Base-by-base conservation (phyloP, 2,113 vertebrate species). In the Rhinolophus sinicus region DNA sequence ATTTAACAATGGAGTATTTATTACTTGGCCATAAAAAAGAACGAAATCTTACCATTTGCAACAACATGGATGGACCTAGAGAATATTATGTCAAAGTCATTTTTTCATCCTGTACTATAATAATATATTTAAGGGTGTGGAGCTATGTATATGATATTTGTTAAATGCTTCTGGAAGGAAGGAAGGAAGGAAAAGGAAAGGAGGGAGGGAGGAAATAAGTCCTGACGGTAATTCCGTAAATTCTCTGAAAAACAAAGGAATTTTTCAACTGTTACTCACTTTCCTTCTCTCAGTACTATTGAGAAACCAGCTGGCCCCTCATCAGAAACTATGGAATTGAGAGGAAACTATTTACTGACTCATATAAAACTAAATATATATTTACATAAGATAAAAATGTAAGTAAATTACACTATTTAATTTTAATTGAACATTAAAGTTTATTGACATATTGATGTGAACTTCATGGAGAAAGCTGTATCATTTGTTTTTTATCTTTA, bases 361-460 rank as follows among this genome's bases (percentile, higher is more conserved):
- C 30, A 65, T 16, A 91, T n/a, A 38, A 86, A 73, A 78, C 22
- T 72, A 14, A 86, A 60, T 8, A 62, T 28, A 26, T 26, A 19
- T 54, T 19, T 78, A 67, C 0, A 8, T 44, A 40, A 83, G 13
- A 58, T 60, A 52, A 60, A 84, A 86, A 77, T 72, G 16, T 65
- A 84, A 94, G 72, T 73, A 60, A 80, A 44, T 60, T 5, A 22
- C 1, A 54, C 52, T 15, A 33, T 35, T 54, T 95, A 65, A 86
- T 65, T 78, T 69, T 78, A 90, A 90, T 62, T 88, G 9, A 87
- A 21, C 33, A 89, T 69, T 72, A 92, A 92, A 54, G 30, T 88
- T 12, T 50, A 54, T 69, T 85, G 19, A 47, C 92, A n/a, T 9
- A 22, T 69, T 4, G 22, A 52, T 73, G 3, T 18, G 21, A 80